Evolutionary conservation across 1,140 invertebrate species (phyloP), one percentile per base, ranked within the genome.

Genomic region (Tetramorium simillimum): DNA sequence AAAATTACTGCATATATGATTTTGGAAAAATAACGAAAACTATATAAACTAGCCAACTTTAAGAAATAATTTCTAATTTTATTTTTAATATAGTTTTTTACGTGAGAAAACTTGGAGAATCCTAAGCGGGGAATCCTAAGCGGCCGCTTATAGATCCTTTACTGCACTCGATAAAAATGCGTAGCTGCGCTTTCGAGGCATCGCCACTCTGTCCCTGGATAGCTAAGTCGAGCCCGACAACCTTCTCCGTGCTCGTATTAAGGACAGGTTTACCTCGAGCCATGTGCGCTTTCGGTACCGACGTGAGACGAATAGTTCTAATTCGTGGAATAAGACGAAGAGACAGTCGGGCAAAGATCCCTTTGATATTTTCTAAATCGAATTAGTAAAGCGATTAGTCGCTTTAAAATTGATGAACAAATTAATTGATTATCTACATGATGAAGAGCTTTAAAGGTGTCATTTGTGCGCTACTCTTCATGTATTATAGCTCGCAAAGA

Each of bases 291-390:
- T 84, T 75, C 40, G 12, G 40, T 58, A 58, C 12, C 65, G 51
- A 84, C 69, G 80, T 84, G 69, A 84, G 40, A 18, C 24, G 69
- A 84, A 84, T 84, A 75, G 40, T 75, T 60, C 9, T 37, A n/a
- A 58, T 5, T 21, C 28, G 24, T 60, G 9, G 9, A 67, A 53
- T 33, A 24, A 58, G n/a, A 21, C 18, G 4, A 58, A 33, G 53
- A 49, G 7, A 21, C 12, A 28, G 12, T 40, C 63, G 6, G 18
- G 49, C 21, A 43, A n/a, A 60, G 24, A 73, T 33, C n/a, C 53
- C 12, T 56, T 75, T 60, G 4, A 60, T 43, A 82, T 75, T 84
- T 69, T 75, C 49, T 81, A 0, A 46, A 9, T 49, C 7, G 28
- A 33, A 12, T 4, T 65, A 40, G 18, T n/a, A 12, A n/a, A 60